These are phyloP conservation scores for Cossypha heuglini DNA, from an alignment of 2,797 vertebrate species.

Conservation along the genomic window DNA sequence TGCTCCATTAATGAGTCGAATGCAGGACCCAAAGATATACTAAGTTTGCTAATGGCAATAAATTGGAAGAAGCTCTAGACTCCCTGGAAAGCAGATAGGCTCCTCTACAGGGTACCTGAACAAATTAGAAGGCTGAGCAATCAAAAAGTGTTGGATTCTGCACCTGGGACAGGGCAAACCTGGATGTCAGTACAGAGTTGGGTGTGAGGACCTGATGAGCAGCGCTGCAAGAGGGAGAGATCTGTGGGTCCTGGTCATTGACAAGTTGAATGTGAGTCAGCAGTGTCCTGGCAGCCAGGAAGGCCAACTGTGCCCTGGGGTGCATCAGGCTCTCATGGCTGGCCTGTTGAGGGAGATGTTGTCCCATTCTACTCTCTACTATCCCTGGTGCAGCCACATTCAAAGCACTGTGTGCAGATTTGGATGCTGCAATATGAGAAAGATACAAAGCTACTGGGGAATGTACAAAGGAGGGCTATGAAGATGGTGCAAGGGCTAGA, in stretches of 20 bases:
- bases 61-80: not conserved
- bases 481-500: not conserved
- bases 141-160: rapidly evolving
- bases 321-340: not conserved
- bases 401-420: not conserved
- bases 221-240: rapidly evolving
- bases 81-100: not conserved
- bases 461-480: rapidly evolving
- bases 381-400: rapidly evolving
- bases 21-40: not conserved
- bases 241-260: not conserved
- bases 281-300: not conserved
- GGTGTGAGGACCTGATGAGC: not conserved
- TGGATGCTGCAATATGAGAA: not conserved
- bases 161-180: rapidly evolving
- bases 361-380: not conserved
- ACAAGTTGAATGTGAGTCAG: not conserved
- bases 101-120: not conserved
- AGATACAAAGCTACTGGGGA: not conserved
- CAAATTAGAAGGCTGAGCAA: not conserved
- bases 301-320: rapidly evolving
- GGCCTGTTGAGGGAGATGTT: not conserved
- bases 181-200: rapidly evolving
- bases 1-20: no score
- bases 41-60: not conserved